Evolutionary conservation across 1,140 invertebrate species (phyloP).

Genomic region (Patella vulgata): DNA sequence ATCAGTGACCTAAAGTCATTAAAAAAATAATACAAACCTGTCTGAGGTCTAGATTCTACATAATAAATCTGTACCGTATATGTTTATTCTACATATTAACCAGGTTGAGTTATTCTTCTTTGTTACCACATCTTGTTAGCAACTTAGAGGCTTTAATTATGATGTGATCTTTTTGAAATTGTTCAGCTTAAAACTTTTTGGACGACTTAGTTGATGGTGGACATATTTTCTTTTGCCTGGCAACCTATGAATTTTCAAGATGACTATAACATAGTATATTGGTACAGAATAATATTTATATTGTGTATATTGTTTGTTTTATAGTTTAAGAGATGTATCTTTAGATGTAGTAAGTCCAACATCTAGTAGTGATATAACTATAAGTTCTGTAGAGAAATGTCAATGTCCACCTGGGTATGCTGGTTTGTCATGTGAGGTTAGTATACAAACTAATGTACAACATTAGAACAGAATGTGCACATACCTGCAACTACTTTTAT

Average conservation of each 20-base stretch:
- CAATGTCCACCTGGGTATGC: slow-evolving; percentile 83
- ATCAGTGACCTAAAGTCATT: too few relatives aligned
- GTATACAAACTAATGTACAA: neutral
- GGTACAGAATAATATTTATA: too few relatives aligned
- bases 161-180: too few relatives aligned
- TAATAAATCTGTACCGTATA: neutral
- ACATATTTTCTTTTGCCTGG: too few relatives aligned
- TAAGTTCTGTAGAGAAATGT: slow-evolving; percentile 63
- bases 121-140: too few relatives aligned
- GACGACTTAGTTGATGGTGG: too few relatives aligned
- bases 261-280: too few relatives aligned
- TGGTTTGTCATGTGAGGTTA: slow-evolving; percentile 85
- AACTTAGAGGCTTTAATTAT: too few relatives aligned
- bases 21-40: too few relatives aligned
- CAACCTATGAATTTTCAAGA: too few relatives aligned
- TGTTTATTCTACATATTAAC: neutral
- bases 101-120: neutral
- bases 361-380: slow-evolving; percentile 38
- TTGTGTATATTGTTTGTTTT: slow-evolving; percentile 58
- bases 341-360: slow-evolving; percentile 75
- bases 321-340: slow-evolving; percentile 79
- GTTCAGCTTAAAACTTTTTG: too few relatives aligned
- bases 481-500: neutral
- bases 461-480: neutral
- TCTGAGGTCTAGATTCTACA: neutral